Evolutionary conservation across 2,113 vertebrate genomes (phyloP).

Genomic region (Gadus chalcogrammus): DNA sequence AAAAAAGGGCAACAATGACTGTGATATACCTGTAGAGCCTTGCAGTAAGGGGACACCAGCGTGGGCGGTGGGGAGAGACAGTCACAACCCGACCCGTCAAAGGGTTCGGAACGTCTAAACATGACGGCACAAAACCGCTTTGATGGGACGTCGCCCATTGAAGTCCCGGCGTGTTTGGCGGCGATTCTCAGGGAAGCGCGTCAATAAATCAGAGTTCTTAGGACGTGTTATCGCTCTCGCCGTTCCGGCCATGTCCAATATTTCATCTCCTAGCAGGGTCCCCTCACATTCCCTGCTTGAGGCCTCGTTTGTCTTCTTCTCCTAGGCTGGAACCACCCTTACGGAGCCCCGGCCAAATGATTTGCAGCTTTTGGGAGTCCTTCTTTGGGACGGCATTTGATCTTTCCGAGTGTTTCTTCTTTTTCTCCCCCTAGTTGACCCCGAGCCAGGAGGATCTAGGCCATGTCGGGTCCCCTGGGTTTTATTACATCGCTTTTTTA

Average conservation of each 20-base stretch:
- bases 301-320: conserved; percentile 42
- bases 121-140: conserved; percentile 38
- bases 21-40: conserved; percentile 70
- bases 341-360: conserved; percentile 44
- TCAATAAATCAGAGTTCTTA: conserved; percentile 50
- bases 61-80: conserved; percentile 58
- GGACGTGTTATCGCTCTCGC: conserved; percentile 10
- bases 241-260: conserved; percentile 23
- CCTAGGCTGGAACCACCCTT: conserved; percentile 33
- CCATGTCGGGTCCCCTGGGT: conserved; percentile 33
- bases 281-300: conserved; percentile 37
- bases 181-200: conserved; percentile 21
- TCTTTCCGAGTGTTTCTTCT: conserved; percentile 39
- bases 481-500: conserved; percentile 32
- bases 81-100: conserved; percentile 51
- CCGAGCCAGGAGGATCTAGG: conserved; percentile 40
- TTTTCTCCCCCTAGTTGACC: conserved; percentile 3
- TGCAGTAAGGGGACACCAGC: conserved; percentile 66
- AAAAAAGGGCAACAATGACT: conserved; percentile 67
- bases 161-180: conserved; percentile 22
- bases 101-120: conserved; percentile 53
- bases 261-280: conserved; percentile 28
- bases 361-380: conserved; percentile 41
- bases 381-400: conserved; percentile 33
- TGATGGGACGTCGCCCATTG: conserved; percentile 45